Base-by-base conservation (phyloP, 2,888 invertebrate genomes). In the Petrolisthes cinctipes region DNA sequence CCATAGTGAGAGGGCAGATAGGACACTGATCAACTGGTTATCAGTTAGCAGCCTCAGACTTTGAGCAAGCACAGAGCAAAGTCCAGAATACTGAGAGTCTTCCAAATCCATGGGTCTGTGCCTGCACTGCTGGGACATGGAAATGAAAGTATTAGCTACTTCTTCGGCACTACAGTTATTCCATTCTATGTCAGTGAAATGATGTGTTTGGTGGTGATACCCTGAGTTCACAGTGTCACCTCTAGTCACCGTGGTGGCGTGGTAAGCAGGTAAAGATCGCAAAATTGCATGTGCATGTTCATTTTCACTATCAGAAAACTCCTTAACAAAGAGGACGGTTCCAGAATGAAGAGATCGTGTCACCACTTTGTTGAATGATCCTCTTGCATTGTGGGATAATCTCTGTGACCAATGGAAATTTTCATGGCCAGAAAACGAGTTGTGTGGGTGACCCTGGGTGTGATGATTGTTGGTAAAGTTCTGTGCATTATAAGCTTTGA, bases 231-330 rank as follows among this genome's bases (percentile, higher is more conserved):
- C n/a, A n/a, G 71, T n/a, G 37, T 66, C 61, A 20, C 78, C 82
- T 78, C 53, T 61, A 23, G 78, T 61, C 14, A 90, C 88, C 75
- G 89, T 90, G 17, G 90, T 88, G 61, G 80, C 78, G 54, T 84
- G 85, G 82, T 91, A 91, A 4, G 89, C 91, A n/a, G 91, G 91
- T 57, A 91, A 83, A 4, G 89, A 85, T 11, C 86, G 57, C 80
- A 91, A 61, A 51, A 91, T 82, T 17, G 86, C 83, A 80, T 91
- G 89, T 66, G 91, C 91, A 83, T 89, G 90, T 68, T 91, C 90
- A 89, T 91, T 91, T 76, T 91, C 91, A 54, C 57, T 76, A 53
- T 91, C 90, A 17, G 57, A 56, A 83, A 89, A 89, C 56, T 90
- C 86, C 68, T 89, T 89, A 17, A 83, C 82, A 17, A 68, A 76